These are phyloP conservation scores for Amiota communis DNA, from an alignment of 2,888 invertebrate species.

Conservation along the genomic window DNA sequence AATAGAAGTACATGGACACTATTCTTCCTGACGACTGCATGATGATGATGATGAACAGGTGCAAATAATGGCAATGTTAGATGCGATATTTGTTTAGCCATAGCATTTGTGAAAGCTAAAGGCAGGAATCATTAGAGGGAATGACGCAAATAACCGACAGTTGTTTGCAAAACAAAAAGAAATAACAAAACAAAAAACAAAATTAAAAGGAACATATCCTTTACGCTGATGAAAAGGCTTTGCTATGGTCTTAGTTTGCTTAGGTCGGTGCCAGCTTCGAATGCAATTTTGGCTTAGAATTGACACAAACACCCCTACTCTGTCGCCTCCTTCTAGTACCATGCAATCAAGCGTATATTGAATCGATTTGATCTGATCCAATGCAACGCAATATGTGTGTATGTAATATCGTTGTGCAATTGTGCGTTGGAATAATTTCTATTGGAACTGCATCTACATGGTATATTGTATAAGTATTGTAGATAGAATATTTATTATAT, in stretches of 20 bases:
- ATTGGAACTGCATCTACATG: too few species aligned
- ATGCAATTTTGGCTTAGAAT: neutral
- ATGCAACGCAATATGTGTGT: too few species aligned
- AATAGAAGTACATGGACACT: too few species aligned
- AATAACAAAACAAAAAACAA: too few species aligned
- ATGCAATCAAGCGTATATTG: too few species aligned
- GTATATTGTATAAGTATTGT: neutral
- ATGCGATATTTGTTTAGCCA: constrained; percentile 13
- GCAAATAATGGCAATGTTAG: constrained; percentile 45
- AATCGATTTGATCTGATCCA: too few species aligned
- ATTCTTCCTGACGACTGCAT: too few species aligned
- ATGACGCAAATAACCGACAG: neutral
- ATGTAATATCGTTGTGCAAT: too few species aligned
- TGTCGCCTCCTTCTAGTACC: too few species aligned
- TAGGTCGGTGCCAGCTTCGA: neutral
- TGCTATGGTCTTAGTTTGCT: constrained; percentile 2
- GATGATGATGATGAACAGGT: constrained; percentile 44
- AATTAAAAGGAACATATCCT: neutral
- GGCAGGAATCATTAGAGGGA: neutral
- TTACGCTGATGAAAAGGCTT: neutral
- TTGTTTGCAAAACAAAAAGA: neutral
- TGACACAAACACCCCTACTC: too few species aligned
- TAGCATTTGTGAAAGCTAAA: neutral
- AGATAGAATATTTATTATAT: neutral
- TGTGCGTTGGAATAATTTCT: too few species aligned